Evolutionary conservation across 2,797 vertebrate species (phyloP).

Genomic region (Leptatherina wallacei): DNA sequence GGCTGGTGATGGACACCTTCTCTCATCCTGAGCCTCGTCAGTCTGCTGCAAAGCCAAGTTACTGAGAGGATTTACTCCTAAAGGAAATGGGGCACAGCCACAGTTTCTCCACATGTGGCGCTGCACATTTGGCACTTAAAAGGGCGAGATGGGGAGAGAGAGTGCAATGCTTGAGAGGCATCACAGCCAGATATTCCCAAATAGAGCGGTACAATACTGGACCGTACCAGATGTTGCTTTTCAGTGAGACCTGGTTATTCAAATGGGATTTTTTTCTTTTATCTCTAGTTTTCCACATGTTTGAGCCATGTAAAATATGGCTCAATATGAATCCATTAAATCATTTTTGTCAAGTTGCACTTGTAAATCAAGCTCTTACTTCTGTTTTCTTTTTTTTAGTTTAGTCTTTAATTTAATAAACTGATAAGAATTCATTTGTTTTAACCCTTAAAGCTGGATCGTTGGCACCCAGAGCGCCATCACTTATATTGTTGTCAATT

Average conservation of each 20-base stretch:
- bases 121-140: conserved; percentile 47
- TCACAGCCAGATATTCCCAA: conserved; percentile 50
- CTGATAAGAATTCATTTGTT: background rate
- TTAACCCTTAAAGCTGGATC: background rate
- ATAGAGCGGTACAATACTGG: conserved; percentile 47
- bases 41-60: conserved; percentile 58
- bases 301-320: conserved; percentile 45
- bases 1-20: conserved; percentile 45
- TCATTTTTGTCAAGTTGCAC: background rate
- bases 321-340: no score
- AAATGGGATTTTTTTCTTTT: conserved; percentile 15
- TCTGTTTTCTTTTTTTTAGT: background rate
- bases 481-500: no score
- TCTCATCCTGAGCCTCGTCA: conserved; percentile 46
- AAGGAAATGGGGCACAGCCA: conserved; percentile 54
- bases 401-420: background rate
- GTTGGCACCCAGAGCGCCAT: no score
- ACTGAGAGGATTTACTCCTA: conserved; percentile 64
- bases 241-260: conserved; percentile 27
- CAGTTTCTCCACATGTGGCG: conserved; percentile 58
- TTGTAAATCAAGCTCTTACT: background rate
- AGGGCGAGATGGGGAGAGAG: conserved; percentile 18
- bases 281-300: conserved; percentile 39
- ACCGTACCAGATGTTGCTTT: conserved; percentile 39
- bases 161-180: conserved; percentile 31